These are phyloP conservation scores for Probaryconus sp. DNA, from an alignment of 1,140 invertebrate genomes.

Conservation along the genomic window DNA sequence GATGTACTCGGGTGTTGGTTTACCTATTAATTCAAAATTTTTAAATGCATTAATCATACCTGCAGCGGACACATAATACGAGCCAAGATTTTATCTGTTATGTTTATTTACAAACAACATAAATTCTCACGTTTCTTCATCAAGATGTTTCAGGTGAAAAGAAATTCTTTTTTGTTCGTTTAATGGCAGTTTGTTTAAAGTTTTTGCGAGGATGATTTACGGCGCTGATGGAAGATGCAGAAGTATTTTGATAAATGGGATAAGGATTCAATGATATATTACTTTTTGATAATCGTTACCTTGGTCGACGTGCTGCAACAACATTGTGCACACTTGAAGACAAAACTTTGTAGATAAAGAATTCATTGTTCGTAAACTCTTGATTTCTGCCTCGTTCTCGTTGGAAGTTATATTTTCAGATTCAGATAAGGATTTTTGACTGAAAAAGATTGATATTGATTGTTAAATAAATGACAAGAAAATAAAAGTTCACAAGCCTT, in stretches of 20 bases:
- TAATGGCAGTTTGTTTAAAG: too few species aligned
- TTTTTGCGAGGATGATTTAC: too few species aligned
- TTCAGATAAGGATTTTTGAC: constrained; percentile 48
- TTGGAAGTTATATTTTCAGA: constrained; percentile 59
- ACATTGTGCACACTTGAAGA: constrained; percentile 72
- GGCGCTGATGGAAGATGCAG: too few species aligned
- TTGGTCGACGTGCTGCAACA: constrained; percentile 73
- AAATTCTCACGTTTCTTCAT: too few species aligned
- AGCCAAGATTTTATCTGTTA: too few species aligned
- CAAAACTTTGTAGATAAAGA: constrained; percentile 74
- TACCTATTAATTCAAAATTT: constrained; percentile 60
- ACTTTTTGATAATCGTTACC: constrained; percentile 56
- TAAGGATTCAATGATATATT: neutral
- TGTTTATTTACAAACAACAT: too few species aligned
- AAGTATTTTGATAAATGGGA: neutral
- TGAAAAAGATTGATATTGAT: constrained; percentile 35
- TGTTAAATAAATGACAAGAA: constrained; percentile 1
- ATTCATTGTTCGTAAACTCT: constrained; percentile 61
- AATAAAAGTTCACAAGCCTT: too few species aligned
- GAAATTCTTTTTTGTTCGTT: too few species aligned
- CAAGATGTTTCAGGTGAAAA: too few species aligned
- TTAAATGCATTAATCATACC: neutral
- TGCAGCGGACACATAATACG: neutral
- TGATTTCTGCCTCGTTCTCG: constrained; percentile 59
- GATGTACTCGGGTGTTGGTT: constrained; percentile 74